Evolutionary conservation across 64 coral and sea anemone species (phyloP), one percentile per base, ranked within the genome.

Genomic region (Montipora cactus): DNA sequence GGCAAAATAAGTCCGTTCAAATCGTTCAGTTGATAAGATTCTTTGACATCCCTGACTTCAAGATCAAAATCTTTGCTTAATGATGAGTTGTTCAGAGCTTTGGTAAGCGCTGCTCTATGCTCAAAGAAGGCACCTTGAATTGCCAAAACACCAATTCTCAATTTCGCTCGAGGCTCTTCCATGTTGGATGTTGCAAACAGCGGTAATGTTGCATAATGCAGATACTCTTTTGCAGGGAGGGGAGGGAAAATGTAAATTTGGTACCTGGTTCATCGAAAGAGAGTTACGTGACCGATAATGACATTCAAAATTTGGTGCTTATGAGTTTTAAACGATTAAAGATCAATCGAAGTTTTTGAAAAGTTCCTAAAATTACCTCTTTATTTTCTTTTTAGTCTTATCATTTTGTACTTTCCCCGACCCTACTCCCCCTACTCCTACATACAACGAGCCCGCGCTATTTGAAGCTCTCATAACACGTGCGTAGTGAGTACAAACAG

Each of bases 101-200:
- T 95, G n/a, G 92, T 67, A 1, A 99, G 66, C 7, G 97, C 89
- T 10, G 79, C 89, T 84, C 90, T 87, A 72, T 99, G 97, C 75
- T 99, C 97, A 12, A 91, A 96, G 89, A 99, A 99, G 19, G 82
- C 97, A 10, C 97, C 97, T n/a, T 99, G 97, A 47, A 99, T 88
- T 14, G 97, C 97, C 45, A 99, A 82, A 76, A 99, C 89, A 22
- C 97, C 97, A 1, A 99, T 82, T 7, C 81, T 55, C 19, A 99
- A 15, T 0, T 37, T 7, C 4, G 45, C 4, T 0, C 3, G 14
- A 53, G 4, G 5, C 58, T 85, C 88, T 3, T 55, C 77, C 93
- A 94, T 94, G 14, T 57, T 94, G 68, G 70, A 51, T 83, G 62
- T 28, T 21, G 81, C 67, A 15, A 57, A 7, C n/a, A 19, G 2